These are phyloP conservation scores for Limnephilus auricula DNA, from an alignment of 2,888 invertebrate species.

Conservation along the genomic window DNA sequence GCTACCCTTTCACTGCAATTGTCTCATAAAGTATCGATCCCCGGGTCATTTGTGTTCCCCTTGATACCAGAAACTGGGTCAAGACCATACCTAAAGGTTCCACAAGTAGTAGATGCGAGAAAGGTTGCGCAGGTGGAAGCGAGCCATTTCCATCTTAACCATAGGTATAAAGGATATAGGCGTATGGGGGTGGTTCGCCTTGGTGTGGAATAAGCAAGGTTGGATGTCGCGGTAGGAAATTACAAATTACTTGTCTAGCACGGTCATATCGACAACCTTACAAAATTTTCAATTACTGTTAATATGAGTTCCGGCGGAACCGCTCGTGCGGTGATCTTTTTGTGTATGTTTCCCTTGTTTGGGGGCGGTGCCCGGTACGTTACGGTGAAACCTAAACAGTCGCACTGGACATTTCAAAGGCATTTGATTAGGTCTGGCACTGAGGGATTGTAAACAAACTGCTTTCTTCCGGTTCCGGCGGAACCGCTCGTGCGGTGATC, in stretches of 20 bases:
- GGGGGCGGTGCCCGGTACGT: too few species aligned
- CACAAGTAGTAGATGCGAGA: neutral
- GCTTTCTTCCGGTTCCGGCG: too few species aligned
- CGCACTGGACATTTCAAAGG: too few species aligned
- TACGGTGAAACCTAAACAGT: too few species aligned
- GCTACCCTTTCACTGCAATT: neutral
- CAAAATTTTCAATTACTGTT: too few species aligned
- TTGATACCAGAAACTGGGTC: constrained; percentile 1
- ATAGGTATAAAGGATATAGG: neutral
- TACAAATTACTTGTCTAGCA: neutral
- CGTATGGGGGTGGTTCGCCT: neutral
- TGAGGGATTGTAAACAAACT: too few species aligned
- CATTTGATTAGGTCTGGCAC: too few species aligned
- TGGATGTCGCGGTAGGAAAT: neutral
- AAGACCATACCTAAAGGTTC: constrained; percentile 24
- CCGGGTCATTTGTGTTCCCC: neutral
- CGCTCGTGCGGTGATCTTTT: too few species aligned
- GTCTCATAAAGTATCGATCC: constrained; percentile 1
- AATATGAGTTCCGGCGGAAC: too few species aligned
- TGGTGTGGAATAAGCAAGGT: neutral
- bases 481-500: too few species aligned
- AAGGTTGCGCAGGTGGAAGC: neutral
- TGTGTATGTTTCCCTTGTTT: too few species aligned
- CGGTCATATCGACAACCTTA: too few species aligned
- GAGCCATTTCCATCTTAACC: neutral